phyloP scores from a whole-genome alignment of 2,797 vertebrate genomes.

The Falco berigora region DNA sequence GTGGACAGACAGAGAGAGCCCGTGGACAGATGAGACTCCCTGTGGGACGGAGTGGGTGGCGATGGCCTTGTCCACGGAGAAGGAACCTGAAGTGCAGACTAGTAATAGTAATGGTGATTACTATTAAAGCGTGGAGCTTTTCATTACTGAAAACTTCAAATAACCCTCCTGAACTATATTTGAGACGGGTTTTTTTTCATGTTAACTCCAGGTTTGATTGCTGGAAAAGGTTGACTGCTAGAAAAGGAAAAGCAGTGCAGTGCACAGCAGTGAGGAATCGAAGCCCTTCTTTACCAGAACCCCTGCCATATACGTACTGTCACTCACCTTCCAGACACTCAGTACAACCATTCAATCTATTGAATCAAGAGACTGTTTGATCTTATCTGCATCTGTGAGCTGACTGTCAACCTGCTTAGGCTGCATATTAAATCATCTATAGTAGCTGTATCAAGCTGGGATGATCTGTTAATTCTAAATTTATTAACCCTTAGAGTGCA shows the following conservation, averaged over 20 bases:
- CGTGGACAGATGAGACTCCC: neutral
- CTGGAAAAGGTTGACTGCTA: conserved; percentile 55
- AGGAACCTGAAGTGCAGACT: conserved; percentile 29
- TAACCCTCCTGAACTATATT: conserved; percentile 50
- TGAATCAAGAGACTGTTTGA: conserved; percentile 80
- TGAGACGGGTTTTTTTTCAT: neutral
- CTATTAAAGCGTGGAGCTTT: conserved; percentile 31
- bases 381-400: conserved; percentile 82
- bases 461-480: conserved; percentile 84
- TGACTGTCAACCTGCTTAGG: conserved; percentile 79
- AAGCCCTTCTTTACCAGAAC: conserved; percentile 62
- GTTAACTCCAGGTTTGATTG: conserved; percentile 33
- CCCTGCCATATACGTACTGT: conserved; percentile 67
- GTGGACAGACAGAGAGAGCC: neutral
- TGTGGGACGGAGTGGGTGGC: neutral
- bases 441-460: conserved; percentile 80
- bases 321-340: conserved; percentile 77
- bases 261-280: conserved; percentile 61
- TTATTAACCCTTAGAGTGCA: conserved; percentile 83
- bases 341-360: conserved; percentile 76
- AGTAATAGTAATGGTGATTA: conserved; percentile 38
- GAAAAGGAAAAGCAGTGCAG: conserved; percentile 58
- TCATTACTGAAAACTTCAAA: conserved; percentile 63
- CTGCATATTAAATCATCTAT: conserved; percentile 82
- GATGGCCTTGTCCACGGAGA: neutral